Evolutionary conservation across 2,113 vertebrate species (phyloP).

Genomic region (Notarius quadriscutis): DNA sequence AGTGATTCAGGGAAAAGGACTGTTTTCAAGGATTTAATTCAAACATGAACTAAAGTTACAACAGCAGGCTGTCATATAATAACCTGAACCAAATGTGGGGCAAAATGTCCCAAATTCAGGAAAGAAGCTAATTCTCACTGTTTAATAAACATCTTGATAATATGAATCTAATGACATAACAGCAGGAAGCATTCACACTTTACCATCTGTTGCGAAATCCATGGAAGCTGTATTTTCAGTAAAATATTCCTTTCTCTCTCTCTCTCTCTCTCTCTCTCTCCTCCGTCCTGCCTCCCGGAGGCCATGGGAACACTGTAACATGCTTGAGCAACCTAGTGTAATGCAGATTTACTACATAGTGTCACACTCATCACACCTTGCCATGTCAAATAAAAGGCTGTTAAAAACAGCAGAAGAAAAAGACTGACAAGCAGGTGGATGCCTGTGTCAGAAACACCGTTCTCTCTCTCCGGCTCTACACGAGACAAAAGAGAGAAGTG

Average conservation of each 20-base stretch:
- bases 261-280: conserved; percentile 11
- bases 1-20: conserved; percentile 35
- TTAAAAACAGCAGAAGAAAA: conserved; percentile 30
- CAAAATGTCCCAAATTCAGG: conserved; percentile 20
- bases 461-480: conserved; percentile 23
- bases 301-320: conserved; percentile 52
- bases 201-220: conserved; percentile 37
- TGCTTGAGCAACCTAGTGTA: conserved; percentile 56
- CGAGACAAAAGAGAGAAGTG: conserved; percentile 38
- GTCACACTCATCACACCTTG: conserved; percentile 55
- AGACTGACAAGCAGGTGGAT: conserved; percentile 43
- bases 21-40: conserved; percentile 50
- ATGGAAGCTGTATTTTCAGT: background rate
- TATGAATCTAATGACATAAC: conserved; percentile 43
- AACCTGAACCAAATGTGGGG: conserved; percentile 36
- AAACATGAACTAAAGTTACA: conserved; percentile 52
- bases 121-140: conserved; percentile 3
- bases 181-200: conserved; percentile 14
- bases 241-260: conserved; percentile 37
- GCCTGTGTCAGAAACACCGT: conserved; percentile 24
- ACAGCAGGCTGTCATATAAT: conserved; percentile 42
- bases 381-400: conserved; percentile 58
- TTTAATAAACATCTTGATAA: conserved; percentile 22
- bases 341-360: conserved; percentile 57
- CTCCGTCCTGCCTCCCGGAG: conserved; percentile 28